These are phyloP conservation scores for Mnemiopsis leidyi DNA, from an alignment of 37 sponge, comb jelly and placozoan genomes.

Conservation along the genomic window DNA sequence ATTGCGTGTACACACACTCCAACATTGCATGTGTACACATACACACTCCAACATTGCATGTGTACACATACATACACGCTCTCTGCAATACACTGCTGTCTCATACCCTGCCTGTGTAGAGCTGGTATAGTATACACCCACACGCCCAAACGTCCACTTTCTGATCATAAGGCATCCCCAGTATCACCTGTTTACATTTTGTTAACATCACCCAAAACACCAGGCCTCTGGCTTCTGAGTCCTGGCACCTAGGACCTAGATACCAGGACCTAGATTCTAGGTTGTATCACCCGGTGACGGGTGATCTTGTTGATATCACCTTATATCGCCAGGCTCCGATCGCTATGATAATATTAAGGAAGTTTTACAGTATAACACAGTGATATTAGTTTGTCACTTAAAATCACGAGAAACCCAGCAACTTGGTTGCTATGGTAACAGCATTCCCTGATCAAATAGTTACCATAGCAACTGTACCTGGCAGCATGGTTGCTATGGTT, in stretches of 20 bases:
- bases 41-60: background rate
- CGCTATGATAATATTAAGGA: no score
- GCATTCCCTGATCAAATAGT: background rate
- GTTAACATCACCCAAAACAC: no score
- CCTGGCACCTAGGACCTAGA: no score
- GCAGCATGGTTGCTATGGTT: background rate
- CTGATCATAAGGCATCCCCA: background rate
- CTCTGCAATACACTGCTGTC: background rate
- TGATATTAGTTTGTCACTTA: no score
- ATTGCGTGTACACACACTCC: background rate
- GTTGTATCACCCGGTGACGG: no score
- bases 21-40: background rate
- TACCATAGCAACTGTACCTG: background rate
- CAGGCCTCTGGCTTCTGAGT: no score
- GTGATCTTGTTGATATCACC: no score
- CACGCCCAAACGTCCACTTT: slow-evolving; percentile 29
- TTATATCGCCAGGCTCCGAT: no score
- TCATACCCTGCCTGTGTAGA: slow-evolving; percentile 2
- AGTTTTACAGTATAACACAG: no score
- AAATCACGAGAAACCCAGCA: no score
- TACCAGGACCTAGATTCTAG: no score
- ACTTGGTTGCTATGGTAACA: slow-evolving; percentile 2
- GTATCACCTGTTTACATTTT: background rate
- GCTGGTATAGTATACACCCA: slow-evolving; percentile 16
- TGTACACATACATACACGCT: background rate